Evolutionary conservation across 1,140 invertebrate species (phyloP), one percentile per base, ranked within the genome.

Genomic region (Meteorus sp.): DNA sequence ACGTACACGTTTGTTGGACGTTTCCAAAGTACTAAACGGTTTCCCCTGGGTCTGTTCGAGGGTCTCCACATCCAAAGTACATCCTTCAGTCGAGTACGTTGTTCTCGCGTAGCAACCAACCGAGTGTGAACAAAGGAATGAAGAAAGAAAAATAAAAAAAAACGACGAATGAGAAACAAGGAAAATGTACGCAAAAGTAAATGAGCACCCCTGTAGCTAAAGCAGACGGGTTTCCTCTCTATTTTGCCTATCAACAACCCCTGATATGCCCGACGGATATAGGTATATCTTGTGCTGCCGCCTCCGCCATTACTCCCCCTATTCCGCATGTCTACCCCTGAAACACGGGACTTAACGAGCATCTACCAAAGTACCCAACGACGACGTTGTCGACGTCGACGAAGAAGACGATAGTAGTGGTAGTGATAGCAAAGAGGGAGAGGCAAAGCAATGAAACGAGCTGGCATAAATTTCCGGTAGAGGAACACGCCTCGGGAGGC

Each of bases 261-360:
- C 54, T 39, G 47, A 61, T 53, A 61, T 61, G 20, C 59, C 54
- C 45, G 54, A 25, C 45, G 59, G 59, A 51, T 56, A 56, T 52
- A 56, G 59, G 35, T 45, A 61, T 29, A 41, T 31, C 47, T 8
- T 25, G n/a, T 22, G 27, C n/a, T 53, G 22, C 20, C 43, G 20
- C 27, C 23, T 43, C 27, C 29, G 31, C 27, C 8, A n/a, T n/a
- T n/a, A n/a, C n/a, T n/a, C 20, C 31, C 13, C 27, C 13, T 15
- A 17, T 27, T 45, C 35, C 37, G 22, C 22, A 25, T 37, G 6
- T 56, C 31, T 23, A 7, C 31, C 19, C 33, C 50, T 33, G 3
- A 5, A 37, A 35, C 33, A 20, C 50, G 15, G 11, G 13, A 15
- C 50, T 52, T 52, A 52, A 52, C 50, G 50, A 52, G 50, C 50